Base-by-base conservation (phyloP, 2,888 invertebrate genomes). In the Adineta ricciae region DNA sequence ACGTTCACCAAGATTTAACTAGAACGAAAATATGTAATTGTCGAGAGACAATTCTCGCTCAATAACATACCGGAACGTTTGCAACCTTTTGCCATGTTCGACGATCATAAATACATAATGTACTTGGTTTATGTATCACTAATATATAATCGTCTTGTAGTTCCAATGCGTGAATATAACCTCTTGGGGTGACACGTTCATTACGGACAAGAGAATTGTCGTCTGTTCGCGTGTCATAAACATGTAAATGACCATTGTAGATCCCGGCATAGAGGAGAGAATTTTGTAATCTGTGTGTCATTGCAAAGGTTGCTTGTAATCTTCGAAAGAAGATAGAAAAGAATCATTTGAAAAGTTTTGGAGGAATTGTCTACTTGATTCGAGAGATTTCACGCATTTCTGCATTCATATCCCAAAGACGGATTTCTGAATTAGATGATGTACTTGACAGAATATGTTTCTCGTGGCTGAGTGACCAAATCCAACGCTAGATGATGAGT, bases 361-460 rank as follows among this genome's bases (percentile, higher is more conserved):
- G 46, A 50, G 3, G 19, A 50, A 9, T 19, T 19, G 9, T 19
- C 16, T 78, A 78, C 78, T 78, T 78, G 24, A 78, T 78, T 41
- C 78, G 78, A 24, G 78, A 78, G 38, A 78, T 78, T 78, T 78
- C 78, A 41, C 78, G 41, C 11, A 78, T 21, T 41, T 41, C 78
- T 78, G 24, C 78, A 78, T 78, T 78, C 3, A 78, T 3, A 78
- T 78, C 78, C 78, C 78, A 78, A n/a, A 78, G 41, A 78, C 78
- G 78, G 11, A 78, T 78, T 78, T 78, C 78, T 41, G 14, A 78
- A 78, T 38, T 78, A n/a, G 78, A 78, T 78, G 78, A 78, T 41
- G 78, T n/a, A 41, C 78, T 78, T 41, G 78, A 78, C 41, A 78
- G 0, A 41, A 78, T n/a, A 24, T 78, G 11, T 14, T 4, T 14